phyloP scores from a whole-genome alignment of 1,140 invertebrate genomes.

The Tribolium castaneum region DNA sequence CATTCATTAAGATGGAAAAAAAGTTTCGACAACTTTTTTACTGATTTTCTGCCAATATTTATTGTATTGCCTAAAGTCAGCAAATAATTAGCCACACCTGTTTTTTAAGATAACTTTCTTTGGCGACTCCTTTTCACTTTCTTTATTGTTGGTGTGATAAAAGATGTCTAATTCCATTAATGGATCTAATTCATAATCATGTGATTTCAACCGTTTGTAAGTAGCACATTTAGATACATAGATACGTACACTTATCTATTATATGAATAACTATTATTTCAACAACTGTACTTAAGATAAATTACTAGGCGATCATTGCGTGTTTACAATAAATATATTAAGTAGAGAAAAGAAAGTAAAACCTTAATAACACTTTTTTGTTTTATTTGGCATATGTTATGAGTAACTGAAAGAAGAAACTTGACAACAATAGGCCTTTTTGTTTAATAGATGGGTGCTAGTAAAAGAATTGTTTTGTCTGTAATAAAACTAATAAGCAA shows the following conservation, averaged over 20 bases:
- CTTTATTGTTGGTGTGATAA: background rate
- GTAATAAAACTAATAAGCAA: too few relatives aligned
- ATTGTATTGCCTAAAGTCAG: background rate
- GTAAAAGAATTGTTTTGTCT: too few relatives aligned
- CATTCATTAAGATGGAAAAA: too few relatives aligned
- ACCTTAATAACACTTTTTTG: background rate
- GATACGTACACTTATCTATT: background rate
- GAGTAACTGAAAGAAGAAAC: too few relatives aligned
- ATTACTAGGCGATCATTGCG: background rate
- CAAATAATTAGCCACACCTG: background rate
- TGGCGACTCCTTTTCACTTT: background rate
- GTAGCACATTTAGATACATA: background rate
- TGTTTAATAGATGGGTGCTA: too few relatives aligned
- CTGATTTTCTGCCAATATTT: background rate
- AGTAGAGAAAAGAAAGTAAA: background rate
- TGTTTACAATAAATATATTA: background rate
- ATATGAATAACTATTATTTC: too few relatives aligned
- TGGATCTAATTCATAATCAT: background rate
- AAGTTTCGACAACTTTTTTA: too few relatives aligned
- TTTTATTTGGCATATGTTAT: too few relatives aligned
- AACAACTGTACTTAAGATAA: too few relatives aligned
- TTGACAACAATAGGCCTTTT: too few relatives aligned
- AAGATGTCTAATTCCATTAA: background rate
- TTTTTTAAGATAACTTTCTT: background rate
- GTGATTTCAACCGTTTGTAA: background rate